phyloP scores from a whole-genome alignment of 2,888 invertebrate genomes.

The Aphodius sticticus region DNA sequence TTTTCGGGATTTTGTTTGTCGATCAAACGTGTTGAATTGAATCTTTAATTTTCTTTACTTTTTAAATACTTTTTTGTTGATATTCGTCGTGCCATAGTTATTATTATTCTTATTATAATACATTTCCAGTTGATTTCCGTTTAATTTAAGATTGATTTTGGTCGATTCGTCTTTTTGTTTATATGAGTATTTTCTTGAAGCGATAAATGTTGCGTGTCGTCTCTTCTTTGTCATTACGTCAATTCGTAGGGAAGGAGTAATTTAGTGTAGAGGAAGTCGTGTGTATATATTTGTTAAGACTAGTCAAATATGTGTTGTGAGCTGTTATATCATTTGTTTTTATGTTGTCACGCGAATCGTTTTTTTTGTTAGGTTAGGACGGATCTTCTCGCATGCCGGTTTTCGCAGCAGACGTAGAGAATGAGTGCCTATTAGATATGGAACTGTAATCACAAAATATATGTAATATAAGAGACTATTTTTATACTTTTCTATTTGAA shows the following conservation, averaged over 20 bases:
- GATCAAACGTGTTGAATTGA: not conserved
- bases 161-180: not conserved
- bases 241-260: not conserved
- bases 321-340: not conserved
- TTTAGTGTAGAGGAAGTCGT: not conserved
- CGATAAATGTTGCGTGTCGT: not conserved
- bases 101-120: not conserved
- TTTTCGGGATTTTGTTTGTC: not conserved
- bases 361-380: not conserved
- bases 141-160: not conserved
- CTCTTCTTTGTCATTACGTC: not conserved
- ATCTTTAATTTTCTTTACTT: not conserved
- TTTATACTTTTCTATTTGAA: slow-evolving; percentile 52
- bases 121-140: not conserved
- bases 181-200: not conserved
- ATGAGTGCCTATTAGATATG: slow-evolving; percentile 32
- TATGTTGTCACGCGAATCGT: not conserved
- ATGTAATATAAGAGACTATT: slow-evolving; percentile 46
- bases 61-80: slow-evolving; percentile 11
- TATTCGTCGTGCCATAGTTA: slow-evolving; percentile 14
- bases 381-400: not conserved
- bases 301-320: not conserved
- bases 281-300: not conserved
- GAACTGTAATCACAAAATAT: slow-evolving; percentile 29
- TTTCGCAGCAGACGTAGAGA: not conserved